Conservation (phyloP, 2,797 vertebrate species). For the Cirrhinus mrigala region DNA sequence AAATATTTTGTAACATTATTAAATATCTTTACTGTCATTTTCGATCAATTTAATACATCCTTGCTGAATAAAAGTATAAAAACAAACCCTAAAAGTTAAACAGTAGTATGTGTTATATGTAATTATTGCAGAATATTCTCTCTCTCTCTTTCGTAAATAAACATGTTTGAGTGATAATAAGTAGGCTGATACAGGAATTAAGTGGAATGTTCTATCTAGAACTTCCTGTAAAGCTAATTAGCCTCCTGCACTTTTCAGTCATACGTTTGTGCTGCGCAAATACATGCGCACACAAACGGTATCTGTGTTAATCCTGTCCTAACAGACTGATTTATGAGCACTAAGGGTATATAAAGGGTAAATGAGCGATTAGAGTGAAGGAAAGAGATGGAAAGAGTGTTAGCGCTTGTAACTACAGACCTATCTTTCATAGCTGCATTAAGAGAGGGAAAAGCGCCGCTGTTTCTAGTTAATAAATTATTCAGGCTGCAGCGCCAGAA, state of each 20-base stretch:
- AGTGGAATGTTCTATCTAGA: neutral
- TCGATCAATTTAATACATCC: neutral
- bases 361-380: constrained; percentile 34
- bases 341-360: constrained; percentile 5
- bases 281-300: neutral
- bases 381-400: constrained; percentile 31
- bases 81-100: neutral
- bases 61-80: neutral
- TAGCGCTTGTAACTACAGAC: constrained; percentile 32
- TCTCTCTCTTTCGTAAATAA: neutral
- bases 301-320: constrained; percentile 31
- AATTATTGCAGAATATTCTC: neutral
- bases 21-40: neutral
- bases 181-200: neutral
- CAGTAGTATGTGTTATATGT: neutral
- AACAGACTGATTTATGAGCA: constrained; percentile 34
- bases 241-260: constrained; percentile 11
- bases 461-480: constrained; percentile 58
- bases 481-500: constrained; percentile 51
- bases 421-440: constrained; percentile 35
- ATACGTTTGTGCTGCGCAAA: neutral
- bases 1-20: neutral
- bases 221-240: constrained; percentile 21
- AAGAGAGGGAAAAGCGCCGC: constrained; percentile 10
- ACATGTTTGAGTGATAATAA: neutral